Base-by-base conservation (phyloP, 2,113 vertebrate species). In the Castor canadensis region DNA sequence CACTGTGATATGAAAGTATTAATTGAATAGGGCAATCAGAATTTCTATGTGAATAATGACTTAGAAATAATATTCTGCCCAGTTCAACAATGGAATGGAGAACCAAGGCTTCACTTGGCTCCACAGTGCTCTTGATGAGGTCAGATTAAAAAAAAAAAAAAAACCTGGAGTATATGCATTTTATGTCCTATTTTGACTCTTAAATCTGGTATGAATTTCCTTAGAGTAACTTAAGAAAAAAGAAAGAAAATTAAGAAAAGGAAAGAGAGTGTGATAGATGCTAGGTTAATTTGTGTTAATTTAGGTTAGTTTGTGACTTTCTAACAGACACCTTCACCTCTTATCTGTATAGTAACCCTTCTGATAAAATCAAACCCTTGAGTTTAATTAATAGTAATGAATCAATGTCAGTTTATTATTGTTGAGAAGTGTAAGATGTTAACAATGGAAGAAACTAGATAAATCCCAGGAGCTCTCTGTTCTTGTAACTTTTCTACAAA, bases 11-110 rank as follows among this genome's bases (percentile, higher is more conserved):
- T 90, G 40, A 93, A 97, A 83, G 58, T 94, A 94, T 93, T 94
- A 89, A 96, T 89, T 93, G 89, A 96, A 91, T 93, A 80, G 67
- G 79, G 72, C 69, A 84, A 95, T 94, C 58, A 90, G 71, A 88
- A 93, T 96, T 94, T 93, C 96, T 96, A 28, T 64, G 64, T 95
- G 94, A 97, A 93, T 96, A 94, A 96, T 96, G 76, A 89, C 91
- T 87, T 91, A 75, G 93, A 94, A 96, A 87, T 96, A 89, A 84
- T 89, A 93, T 87, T 95, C 91, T 83, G 28, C 77, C 60, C 12
- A 0, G 30, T 89, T 94, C 60, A 91, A 17, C 84, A 95, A 17
- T 52, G 71, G 38, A 95, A 47, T 49, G n/a, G 71, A 56, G 80
- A 91, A 62, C 77, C 35, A 81, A 82, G 62, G 73, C 43, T 91